Conservation (phyloP, 2,888 invertebrate species). For the Cephus pygmeus region DNA sequence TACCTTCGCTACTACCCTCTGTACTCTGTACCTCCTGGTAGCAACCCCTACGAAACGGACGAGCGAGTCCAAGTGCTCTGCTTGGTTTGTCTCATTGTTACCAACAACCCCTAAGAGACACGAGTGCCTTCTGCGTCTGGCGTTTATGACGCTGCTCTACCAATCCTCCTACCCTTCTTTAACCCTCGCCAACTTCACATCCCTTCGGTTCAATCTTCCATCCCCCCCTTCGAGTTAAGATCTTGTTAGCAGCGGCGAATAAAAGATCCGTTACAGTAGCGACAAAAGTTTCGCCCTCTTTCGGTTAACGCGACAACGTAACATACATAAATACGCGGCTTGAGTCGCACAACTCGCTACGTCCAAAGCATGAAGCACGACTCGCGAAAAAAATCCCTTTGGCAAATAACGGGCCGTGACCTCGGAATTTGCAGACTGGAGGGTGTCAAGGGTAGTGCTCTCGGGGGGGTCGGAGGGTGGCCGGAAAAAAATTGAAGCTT, state of each 20-base stretch:
- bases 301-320: background rate
- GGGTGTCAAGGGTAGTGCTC: conserved; percentile 27
- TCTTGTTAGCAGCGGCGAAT: conserved; percentile 46
- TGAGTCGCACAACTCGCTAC: background rate
- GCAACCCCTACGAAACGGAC: conserved; percentile 3
- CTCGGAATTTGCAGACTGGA: conserved; percentile 59
- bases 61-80: conserved; percentile 20
- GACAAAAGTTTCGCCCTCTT: background rate
- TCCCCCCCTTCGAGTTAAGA: conserved; percentile 47
- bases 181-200: background rate
- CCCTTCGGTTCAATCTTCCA: background rate
- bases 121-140: conserved; percentile 51
- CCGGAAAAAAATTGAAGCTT: conserved; percentile 20
- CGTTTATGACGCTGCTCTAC: conserved; percentile 55
- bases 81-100: conserved; percentile 59
- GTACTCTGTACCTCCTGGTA: background rate
- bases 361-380: conserved; percentile 46
- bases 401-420: conserved; percentile 52
- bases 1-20: background rate
- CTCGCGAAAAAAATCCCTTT: conserved; percentile 57
- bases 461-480: conserved; percentile 42
- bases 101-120: conserved; percentile 48
- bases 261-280: background rate
- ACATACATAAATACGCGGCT: conserved; percentile 1
- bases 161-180: background rate